phyloP scores from a whole-genome alignment of 2,113 vertebrate genomes.

The Perca fluviatilis region DNA sequence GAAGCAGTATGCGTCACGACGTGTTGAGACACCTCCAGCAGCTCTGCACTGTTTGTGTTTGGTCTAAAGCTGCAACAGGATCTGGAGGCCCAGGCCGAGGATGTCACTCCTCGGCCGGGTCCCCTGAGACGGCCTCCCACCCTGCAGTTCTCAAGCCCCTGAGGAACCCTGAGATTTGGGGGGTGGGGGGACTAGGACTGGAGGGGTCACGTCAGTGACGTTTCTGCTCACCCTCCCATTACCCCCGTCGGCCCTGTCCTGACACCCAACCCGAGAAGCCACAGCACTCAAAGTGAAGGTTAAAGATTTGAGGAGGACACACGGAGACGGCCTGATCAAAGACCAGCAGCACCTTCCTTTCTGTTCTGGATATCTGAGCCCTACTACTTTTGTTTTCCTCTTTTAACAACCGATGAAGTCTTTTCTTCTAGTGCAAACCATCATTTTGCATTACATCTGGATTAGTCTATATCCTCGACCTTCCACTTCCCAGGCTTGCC shows the following conservation, averaged over 20 bases:
- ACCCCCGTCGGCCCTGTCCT: conserved; percentile 12
- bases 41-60: conserved; percentile 73
- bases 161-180: not conserved
- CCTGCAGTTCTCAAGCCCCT: not conserved
- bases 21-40: conserved; percentile 67
- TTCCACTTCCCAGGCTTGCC: no score
- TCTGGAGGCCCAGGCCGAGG: conserved; percentile 48
- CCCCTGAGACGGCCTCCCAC: conserved; percentile 32
- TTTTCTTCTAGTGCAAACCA: no score
- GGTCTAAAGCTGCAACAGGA: conserved; percentile 72
- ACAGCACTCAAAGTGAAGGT: conserved; percentile 68
- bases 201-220: conserved; percentile 32
- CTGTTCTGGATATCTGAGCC: conserved; percentile 39
- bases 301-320: conserved; percentile 66
- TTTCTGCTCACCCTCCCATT: conserved; percentile 35
- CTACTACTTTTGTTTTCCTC: not conserved
- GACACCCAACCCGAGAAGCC: conserved; percentile 61
- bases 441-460: no score
- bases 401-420: not conserved
- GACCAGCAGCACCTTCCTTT: conserved; percentile 31
- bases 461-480: no score
- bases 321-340: conserved; percentile 62
- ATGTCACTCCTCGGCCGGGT: conserved; percentile 53
- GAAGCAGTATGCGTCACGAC: not conserved
- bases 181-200: not conserved